Base-by-base conservation (phyloP, 2,888 invertebrate genomes). In the Lapara coniferarum region DNA sequence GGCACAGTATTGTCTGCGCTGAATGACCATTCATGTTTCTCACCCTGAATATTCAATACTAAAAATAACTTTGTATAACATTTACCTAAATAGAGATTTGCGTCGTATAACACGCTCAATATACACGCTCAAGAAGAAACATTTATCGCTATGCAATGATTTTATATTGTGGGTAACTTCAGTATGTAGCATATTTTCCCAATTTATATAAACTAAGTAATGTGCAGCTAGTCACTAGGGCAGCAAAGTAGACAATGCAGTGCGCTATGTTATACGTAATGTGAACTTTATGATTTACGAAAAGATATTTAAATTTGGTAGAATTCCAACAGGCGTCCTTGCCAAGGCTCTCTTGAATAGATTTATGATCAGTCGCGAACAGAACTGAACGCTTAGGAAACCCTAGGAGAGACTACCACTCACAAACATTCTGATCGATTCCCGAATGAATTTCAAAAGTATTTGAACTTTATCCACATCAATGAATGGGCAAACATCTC, bases 231-330 rank as follows among this genome's bases (percentile, higher is more conserved):
- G 19, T 63, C 19, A 63, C 19, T 10, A 55, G 73, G 66, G 70
- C 69, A 70, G 66, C 67, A 72, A 75, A 77, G 74, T 78, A 77
- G 74, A 78, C 74, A 75, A 78, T 84, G 81, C 81, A 83, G 82
- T 81, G 74, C 70, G 73, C 79, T 87, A 83, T 84, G 80, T 89
- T 85, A 86, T 78, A 79, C 79, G 77, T 84, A 87, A 88, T 83
- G 82, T 79, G 81, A 83, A 81, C 83, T 88, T 88, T 87, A 89
- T 85, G 82, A 87, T 86, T 87, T 87, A 77, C 76, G 78, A 85
- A 87, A 85, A 82, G 83, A 87, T 88, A 88, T 90, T 89, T 87
- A 88, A 90, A 89, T 89, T 91, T 91, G 90, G 90, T 89, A 84
- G 77, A 78, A 83, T 87, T 91, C 90, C 91, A 92, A 90, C 77